Evolutionary conservation across 2,888 invertebrate species (phyloP), one percentile per base, ranked within the genome.

Genomic region (Amblyjoppa proteus): DNA sequence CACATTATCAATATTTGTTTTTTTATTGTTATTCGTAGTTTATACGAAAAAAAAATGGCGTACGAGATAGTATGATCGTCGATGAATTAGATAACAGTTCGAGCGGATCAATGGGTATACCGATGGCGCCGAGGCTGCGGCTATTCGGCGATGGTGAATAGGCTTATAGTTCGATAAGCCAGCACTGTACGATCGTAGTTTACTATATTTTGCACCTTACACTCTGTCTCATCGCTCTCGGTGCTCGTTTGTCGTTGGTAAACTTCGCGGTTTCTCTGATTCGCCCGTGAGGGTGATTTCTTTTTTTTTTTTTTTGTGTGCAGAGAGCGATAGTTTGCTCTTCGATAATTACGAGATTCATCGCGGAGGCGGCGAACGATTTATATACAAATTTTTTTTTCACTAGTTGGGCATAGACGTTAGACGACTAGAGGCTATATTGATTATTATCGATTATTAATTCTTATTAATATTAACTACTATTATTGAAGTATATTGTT

Each of bases 341-440:
- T 68, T n/a, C 51, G 83, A 75, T 58, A 58, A 61, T 11, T 25
- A 25, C 75, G 74, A 49, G 64, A 34, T 74, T 64, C 34, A 69
- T 68, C 71, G 34, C 69, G 45, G 49, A 80, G 61, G 68, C 77
- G 80, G 81, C 80, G 74, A 87, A 73, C 81, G 76, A 87, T 88
- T 87, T 81, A 79, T 88, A 89, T 83, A 85, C 80, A 85, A 88
- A 87, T 74, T 86, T 64, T 85, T 74, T 85, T 91, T 92, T 92
- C 89, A 91, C 91, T 93, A 92, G 91, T 91, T 92, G 92, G 91
- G 90, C 91, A 90, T 93, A 93, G 92, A 91, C 87, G 88, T 91
- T 93, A 92, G 92, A 92, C 90, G 92, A 93, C 92, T 93, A 93
- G 93, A 93, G 93, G 93, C 93, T 93, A 93, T 92, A 92, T 91